Conservation (phyloP, 2,888 invertebrate species). For the Drosophila heteroneura region DNA sequence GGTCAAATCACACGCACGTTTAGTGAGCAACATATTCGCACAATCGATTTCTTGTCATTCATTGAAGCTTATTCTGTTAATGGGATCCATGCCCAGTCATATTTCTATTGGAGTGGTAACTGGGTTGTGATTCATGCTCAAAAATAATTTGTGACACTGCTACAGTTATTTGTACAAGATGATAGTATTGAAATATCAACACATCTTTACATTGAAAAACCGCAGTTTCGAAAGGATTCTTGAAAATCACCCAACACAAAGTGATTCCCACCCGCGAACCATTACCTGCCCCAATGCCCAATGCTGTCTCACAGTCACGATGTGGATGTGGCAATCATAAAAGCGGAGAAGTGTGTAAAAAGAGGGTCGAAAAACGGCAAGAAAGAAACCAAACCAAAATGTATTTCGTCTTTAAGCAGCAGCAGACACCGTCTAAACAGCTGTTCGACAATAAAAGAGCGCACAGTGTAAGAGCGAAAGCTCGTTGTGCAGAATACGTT, state of each 20-base stretch:
- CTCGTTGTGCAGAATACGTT: slow-evolving; percentile 42
- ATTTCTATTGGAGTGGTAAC: neutral
- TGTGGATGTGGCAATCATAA: slow-evolving; percentile 46
- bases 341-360: slow-evolving; percentile 1
- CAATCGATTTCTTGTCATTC: slow-evolving; percentile 50
- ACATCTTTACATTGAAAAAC: neutral
- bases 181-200: neutral
- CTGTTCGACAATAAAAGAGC: slow-evolving; percentile 48
- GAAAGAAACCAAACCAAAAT: neutral
- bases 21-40: slow-evolving; percentile 23
- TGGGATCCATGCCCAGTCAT: neutral
- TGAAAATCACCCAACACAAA: neutral
- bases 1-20: slow-evolving; percentile 60
- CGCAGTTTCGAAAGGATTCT: neutral
- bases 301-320: slow-evolving; percentile 20
- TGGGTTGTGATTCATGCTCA: neutral
- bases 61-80: slow-evolving; percentile 5
- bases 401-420: neutral
- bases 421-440: slow-evolving; percentile 43
- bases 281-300: slow-evolving; percentile 76
- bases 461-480: slow-evolving; percentile 33
- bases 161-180: neutral
- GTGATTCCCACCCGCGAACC: slow-evolving; percentile 32
- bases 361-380: slow-evolving; percentile 21
- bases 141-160: neutral